Conservation (phyloP, 2,797 vertebrate genomes). For the Rhinella marina region DNA sequence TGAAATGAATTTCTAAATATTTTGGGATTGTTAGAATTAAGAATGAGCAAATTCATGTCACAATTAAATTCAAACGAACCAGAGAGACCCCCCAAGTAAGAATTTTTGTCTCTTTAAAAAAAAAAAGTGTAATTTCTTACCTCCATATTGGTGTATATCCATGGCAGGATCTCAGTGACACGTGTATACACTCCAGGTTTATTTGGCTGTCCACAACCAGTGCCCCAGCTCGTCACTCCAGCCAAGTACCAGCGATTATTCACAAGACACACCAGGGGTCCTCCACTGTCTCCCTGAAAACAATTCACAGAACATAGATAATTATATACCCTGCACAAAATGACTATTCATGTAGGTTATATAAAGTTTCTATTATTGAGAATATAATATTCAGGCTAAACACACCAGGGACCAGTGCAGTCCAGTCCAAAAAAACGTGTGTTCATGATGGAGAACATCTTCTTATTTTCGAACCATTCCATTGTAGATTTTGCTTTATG, state of each 20-base stretch:
- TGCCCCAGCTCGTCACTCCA: constrained; percentile 93
- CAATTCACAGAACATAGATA: neutral
- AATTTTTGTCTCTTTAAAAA: neutral
- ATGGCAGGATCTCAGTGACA: constrained; percentile 80
- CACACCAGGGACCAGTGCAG: too few species aligned
- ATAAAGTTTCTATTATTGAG: neutral
- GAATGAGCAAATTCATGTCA: too few species aligned
- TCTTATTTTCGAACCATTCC: too few species aligned
- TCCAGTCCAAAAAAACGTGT: neutral
- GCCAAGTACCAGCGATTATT: constrained; percentile 79
- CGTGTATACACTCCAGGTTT: constrained; percentile 89
- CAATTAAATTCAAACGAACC: too few species aligned
- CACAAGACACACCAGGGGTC: constrained; percentile 85
- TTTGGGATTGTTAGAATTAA: too few species aligned
- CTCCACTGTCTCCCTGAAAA: constrained; percentile 90
- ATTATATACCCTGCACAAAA: neutral
- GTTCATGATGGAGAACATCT: neutral
- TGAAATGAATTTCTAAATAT: too few species aligned
- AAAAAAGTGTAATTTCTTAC: constrained; percentile 75
- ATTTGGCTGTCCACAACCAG: constrained; percentile 81
- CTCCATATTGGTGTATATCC: constrained; percentile 90
- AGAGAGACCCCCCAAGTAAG: too few species aligned
- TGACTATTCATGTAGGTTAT: neutral
- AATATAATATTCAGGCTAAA: neutral
- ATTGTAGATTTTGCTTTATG: too few species aligned